Evolutionary conservation across 1,140 invertebrate species (phyloP).

Genomic region (Lepidotrigona ventralis): DNA sequence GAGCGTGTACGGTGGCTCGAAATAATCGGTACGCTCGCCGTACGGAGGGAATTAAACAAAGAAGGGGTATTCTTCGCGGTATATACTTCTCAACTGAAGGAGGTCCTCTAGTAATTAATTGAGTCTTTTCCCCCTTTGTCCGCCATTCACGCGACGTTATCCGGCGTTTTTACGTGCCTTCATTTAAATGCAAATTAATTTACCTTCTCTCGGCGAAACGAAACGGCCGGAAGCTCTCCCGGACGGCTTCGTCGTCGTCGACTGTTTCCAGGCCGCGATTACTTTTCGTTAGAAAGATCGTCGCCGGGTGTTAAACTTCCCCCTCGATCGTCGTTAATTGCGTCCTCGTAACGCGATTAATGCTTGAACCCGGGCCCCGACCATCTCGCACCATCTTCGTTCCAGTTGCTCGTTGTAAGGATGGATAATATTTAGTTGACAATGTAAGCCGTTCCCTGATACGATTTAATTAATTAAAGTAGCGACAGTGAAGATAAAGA

Average conservation of each 20-base stretch:
- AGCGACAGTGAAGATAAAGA: no score
- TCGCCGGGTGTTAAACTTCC: background rate
- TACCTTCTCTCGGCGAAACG: constrained; percentile 50
- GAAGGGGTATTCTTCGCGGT: constrained; percentile 29
- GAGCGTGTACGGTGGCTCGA: no score
- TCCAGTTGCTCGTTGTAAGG: background rate
- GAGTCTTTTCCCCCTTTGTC: constrained; percentile 44
- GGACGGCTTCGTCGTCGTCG: constrained; percentile 7
- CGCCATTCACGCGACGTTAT: constrained; percentile 37
- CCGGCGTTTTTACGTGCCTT: constrained; percentile 42
- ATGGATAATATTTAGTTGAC: constrained; percentile 18
- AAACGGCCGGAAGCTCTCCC: constrained; percentile 1
- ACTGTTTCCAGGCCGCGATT: constrained; percentile 41
- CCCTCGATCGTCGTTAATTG: background rate
- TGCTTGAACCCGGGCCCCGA: no score
- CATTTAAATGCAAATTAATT: constrained; percentile 67
- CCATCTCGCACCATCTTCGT: background rate
- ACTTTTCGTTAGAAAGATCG: constrained; percentile 46
- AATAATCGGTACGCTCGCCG: no score
- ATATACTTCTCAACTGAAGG: constrained; percentile 38
- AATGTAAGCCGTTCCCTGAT: background rate
- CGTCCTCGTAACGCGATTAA: constrained; percentile 9
- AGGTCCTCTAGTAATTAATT: constrained; percentile 51
- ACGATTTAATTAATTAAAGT: background rate
- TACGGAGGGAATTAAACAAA: background rate